Conservation (phyloP, 1,140 invertebrate genomes). For the Portunus trituberculatus region DNA sequence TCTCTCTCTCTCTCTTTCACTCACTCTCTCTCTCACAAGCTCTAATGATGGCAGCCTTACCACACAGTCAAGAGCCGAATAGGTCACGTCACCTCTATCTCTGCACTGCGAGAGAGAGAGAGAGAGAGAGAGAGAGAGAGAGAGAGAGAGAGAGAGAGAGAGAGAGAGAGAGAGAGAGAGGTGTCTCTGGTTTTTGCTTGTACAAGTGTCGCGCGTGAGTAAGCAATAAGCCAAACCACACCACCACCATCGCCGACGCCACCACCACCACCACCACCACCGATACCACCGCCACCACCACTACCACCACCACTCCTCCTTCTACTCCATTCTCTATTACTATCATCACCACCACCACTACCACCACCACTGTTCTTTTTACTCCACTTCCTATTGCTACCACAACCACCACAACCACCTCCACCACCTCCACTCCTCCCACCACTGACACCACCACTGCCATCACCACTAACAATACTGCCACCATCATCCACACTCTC, state of each 20-base stretch:
- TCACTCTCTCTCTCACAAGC: not conserved
- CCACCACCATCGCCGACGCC: not conserved
- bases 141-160: too few relatives aligned
- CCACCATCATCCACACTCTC: not conserved
- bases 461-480: too few relatives aligned
- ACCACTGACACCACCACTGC: too few relatives aligned
- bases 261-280: not conserved
- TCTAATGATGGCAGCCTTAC: not conserved
- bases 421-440: too few relatives aligned
- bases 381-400: too few relatives aligned
- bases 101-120: not conserved
- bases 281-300: not conserved
- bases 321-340: too few relatives aligned
- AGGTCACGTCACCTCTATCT: not conserved
- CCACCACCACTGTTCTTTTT: too few relatives aligned
- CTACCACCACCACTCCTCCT: too few relatives aligned
- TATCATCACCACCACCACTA: too few relatives aligned
- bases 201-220: conserved; percentile 26
- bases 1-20: not conserved
- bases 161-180: not conserved
- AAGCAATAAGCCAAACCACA: conserved; percentile 28
- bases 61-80: not conserved
- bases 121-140: not conserved
- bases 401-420: too few relatives aligned
- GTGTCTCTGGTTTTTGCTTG: conserved; percentile 11